Conservation (phyloP, 2,113 vertebrate genomes). For the Callithrix jacchus region DNA sequence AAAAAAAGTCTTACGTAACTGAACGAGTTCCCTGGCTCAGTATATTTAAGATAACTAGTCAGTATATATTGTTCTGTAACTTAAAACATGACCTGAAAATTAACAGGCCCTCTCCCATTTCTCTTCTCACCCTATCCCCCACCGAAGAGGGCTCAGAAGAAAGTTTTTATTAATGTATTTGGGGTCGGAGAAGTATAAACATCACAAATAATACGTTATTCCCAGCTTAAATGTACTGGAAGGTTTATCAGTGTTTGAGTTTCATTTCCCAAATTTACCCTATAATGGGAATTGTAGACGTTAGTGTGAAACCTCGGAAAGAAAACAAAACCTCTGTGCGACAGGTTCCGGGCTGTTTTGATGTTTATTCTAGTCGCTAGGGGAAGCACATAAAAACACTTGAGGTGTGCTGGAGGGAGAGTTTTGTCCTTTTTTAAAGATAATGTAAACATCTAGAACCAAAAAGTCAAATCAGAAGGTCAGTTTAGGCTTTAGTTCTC, state of each 20-base stretch:
- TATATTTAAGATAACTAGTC: not conserved
- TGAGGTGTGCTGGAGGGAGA: not conserved
- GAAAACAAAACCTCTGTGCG: slow-evolving; percentile 20
- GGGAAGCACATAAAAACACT: not conserved
- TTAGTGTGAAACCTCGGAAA: not conserved
- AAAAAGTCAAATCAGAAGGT: not conserved
- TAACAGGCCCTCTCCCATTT: not conserved
- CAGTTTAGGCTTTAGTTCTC: not conserved
- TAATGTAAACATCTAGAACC: not conserved
- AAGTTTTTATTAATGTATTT: not conserved
- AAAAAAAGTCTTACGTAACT: slow-evolving; percentile 48
- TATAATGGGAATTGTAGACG: not conserved
- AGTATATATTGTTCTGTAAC: not conserved
- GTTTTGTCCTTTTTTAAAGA: not conserved
- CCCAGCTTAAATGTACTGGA: not conserved
- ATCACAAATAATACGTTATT: not conserved
- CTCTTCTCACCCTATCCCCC: not conserved
- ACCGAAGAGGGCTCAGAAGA: not conserved
- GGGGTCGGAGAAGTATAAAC: not conserved
- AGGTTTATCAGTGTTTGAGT: not conserved
- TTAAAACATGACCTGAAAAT: not conserved
- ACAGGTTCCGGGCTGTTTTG: not conserved
- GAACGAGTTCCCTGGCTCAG: slow-evolving; percentile 32
- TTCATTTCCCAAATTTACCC: not conserved
- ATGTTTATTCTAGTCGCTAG: slow-evolving; percentile 12